Base-by-base conservation (phyloP, 2,888 invertebrate species). In the Mythimna albipuncta region DNA sequence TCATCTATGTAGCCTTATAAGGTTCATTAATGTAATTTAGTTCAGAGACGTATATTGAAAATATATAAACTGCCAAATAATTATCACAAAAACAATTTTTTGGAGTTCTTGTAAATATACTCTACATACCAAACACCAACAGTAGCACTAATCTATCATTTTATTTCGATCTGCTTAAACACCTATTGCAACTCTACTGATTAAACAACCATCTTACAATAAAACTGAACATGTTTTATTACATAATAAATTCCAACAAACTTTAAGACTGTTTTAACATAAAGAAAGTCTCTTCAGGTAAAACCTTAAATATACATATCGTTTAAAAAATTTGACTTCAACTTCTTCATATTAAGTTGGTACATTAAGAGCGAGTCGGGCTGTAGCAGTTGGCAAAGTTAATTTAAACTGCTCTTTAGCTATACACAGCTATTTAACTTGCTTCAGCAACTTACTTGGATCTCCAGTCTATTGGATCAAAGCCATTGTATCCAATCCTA, bases 321-420 rank as follows among this genome's bases (percentile, higher is more conserved):
- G 70, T 76, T 80, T 73, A 66, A 72, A 80, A 69, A 52, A 75
- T 77, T 82, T 68, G 75, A 79, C 59, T 72, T 74, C 16, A 73
- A 77, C 75, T 87, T 79, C 73, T 65, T 79, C 79, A 86, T 84
- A 84, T 81, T 77, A 82, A 82, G 65, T 82, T 85, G 61, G 71
- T 79, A 89, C 83, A 88, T 84, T 82, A 79, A 81, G 74, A 82
- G 69, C 50, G 74, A 74, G 64, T 69, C 21, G 21, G 65, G 67
- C 41, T 69, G 83, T 79, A 80, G 82, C 83, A 83, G 77, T 79
- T 73, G 73, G 69, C 79, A 80, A 89, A 90, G 88, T 89, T 90
- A 88, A 91, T 90, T 88, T 88, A 85, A 91, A 90, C 86, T 85
- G 84, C 66, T 78, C 81, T 72, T 73, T 64, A 32, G 65, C 77